Percentiles rank a stretch among this genome's conserved stretches.
Conservation (phyloP, 2,888 invertebrate genomes). For the Rhagonycha lutea region DNA sequence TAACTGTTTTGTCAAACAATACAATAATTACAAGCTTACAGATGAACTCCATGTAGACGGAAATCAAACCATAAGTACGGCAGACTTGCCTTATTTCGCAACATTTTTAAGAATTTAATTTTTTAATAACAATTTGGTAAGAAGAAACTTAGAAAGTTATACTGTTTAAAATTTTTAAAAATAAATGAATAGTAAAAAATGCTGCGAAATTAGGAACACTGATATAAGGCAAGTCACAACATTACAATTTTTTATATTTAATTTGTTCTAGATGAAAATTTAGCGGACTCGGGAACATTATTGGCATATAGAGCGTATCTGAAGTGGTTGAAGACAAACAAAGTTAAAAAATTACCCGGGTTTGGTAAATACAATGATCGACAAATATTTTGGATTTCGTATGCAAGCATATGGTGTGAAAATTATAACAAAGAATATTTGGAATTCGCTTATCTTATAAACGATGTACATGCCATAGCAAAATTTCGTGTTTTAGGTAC, state of each 20-base stretch:
- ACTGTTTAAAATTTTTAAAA: too few species aligned
- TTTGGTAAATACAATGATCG: not conserved
- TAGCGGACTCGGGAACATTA: not conserved
- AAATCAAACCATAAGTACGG: not conserved
- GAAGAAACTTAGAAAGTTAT: too few species aligned
- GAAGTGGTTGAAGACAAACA: not conserved
- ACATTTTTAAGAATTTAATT: too few species aligned
- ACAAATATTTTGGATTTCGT: constrained; percentile 9
- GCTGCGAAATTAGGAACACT: too few species aligned
- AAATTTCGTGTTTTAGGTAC: constrained; percentile 4
- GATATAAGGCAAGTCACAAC: too few species aligned
- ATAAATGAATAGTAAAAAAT: too few species aligned
- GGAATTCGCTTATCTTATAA: not conserved
- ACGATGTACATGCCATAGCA: not conserved
- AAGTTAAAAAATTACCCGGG: constrained; percentile 1
- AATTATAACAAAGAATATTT: not conserved
- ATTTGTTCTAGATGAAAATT: not conserved
- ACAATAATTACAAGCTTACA: not conserved
- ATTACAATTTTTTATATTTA: too few species aligned
- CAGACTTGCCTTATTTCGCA: too few species aligned
- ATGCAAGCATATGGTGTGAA: constrained; percentile 10
- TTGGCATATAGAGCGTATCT: constrained; percentile 2
- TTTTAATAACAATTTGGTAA: too few species aligned
- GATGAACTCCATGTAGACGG: not conserved
- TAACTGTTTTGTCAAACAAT: not conserved